Evolutionary conservation across 2,888 invertebrate genomes (phyloP).

Genomic region (Troilus luridus): DNA sequence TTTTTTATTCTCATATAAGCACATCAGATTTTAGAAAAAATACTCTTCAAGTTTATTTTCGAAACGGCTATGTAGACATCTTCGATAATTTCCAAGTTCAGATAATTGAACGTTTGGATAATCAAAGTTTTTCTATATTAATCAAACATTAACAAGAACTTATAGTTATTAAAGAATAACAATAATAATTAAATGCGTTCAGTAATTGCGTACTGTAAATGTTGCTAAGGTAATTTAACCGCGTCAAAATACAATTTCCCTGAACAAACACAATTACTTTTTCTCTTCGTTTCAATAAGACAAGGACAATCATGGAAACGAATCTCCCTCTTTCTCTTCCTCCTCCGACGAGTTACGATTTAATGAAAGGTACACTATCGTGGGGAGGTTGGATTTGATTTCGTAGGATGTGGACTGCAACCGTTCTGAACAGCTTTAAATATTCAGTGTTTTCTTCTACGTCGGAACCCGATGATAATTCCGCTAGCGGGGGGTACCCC

Average conservation of each 20-base stretch:
- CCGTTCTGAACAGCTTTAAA: neutral
- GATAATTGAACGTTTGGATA: too few relatives aligned
- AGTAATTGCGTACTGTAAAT: neutral
- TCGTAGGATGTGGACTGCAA: neutral
- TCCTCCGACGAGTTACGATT: neutral
- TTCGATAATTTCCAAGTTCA: too few relatives aligned
- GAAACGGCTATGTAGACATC: too few relatives aligned
- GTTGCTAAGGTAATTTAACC: neutral
- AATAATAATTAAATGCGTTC: too few relatives aligned
- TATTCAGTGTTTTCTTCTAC: constrained; percentile 46
- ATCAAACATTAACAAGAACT: too few relatives aligned
- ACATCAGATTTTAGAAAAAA: too few relatives aligned
- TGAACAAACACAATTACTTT: neutral
- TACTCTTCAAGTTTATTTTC: too few relatives aligned
- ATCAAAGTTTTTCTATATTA: too few relatives aligned
- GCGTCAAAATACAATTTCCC: neutral
- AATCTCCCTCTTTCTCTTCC: too few relatives aligned
- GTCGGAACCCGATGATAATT: neutral
- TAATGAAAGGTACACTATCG: constrained; percentile 25
- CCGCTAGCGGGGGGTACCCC: neutral
- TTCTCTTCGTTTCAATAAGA: neutral
- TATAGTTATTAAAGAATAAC: too few relatives aligned
- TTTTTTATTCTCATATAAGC: too few relatives aligned
- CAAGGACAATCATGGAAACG: neutral
- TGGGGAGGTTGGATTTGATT: neutral